Conservation (phyloP, 2,888 invertebrate genomes). For the Heterodera filipjevi region DNA sequence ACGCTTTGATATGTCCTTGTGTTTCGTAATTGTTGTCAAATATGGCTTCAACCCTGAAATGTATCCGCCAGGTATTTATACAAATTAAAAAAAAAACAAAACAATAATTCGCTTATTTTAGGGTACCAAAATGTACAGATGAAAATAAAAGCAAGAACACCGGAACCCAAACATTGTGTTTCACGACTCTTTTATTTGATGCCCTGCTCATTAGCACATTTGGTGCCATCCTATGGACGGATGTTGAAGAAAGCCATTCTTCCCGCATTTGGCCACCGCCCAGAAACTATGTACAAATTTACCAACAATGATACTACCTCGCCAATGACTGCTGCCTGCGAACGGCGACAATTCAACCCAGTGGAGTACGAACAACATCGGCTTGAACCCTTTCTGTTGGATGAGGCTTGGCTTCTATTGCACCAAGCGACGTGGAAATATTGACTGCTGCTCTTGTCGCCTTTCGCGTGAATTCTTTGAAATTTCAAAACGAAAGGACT, state of each 20-base stretch:
- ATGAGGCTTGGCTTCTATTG: slow-evolving; percentile 15
- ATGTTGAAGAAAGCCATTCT: slow-evolving; percentile 11
- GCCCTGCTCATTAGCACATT: not conserved
- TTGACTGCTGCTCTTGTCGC: not conserved
- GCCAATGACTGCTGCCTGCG: slow-evolving; percentile 10
- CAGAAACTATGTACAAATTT: not conserved
- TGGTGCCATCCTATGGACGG: slow-evolving; percentile 4
- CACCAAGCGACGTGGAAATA: not conserved
- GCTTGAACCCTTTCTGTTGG: not conserved
- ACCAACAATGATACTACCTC: not conserved
- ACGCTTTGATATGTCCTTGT: slow-evolving; percentile 26
- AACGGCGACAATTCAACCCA: not conserved
- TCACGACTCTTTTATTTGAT: slow-evolving; percentile 17
- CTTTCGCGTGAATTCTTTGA: not conserved
- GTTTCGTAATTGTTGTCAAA: slow-evolving; percentile 23
- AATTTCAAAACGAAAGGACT: not conserved
- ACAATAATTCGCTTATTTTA: too few species aligned
- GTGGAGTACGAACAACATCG: slow-evolving; percentile 12
- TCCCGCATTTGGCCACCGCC: not conserved
- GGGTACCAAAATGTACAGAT: not conserved
- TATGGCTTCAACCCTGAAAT: slow-evolving; percentile 3
- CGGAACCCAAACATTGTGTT: not conserved
- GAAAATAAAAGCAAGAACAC: not conserved
- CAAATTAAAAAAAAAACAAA: not conserved
- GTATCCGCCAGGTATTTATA: not conserved